Evolutionary conservation across 2,113 vertebrate genomes (phyloP), one percentile per base, ranked within the genome.

Genomic region (Girardinichthys multiradiatus): DNA sequence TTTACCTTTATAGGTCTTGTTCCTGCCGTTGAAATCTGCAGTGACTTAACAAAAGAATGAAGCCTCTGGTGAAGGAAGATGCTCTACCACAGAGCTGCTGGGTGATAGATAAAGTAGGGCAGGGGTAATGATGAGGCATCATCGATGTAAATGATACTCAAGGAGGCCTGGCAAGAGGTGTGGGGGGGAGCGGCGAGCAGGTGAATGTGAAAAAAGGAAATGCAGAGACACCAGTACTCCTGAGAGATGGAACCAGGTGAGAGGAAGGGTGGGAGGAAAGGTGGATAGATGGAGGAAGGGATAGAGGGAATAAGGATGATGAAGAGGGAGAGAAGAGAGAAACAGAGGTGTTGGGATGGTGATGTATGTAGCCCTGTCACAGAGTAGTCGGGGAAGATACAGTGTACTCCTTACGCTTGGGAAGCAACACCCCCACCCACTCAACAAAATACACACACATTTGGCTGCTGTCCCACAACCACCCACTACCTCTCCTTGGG

Each of bases 141-240:
- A 95, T 93, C 89, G 90, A 90, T 93, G 92, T 81, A 93, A 92
- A 92, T 92, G 76, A 87, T 92, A 96, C 96, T 97, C 90, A 95
- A 88, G 83, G 90, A 91, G 89, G 82, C 90, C 88, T 79, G 79
- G 76, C 63, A 74, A 48, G 76, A 87, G 72, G 77, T 77, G 72
- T 79, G 76, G 39, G 72, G 85, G 81, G 65, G 83, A 76, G 30
- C 33, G 35, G 80, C 9, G 66, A 68, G 84, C 75, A 81, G 81
- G 84, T 84, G 80, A 84, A 87, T 83, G 81, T 74, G 84, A 83
- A 74, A 82, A 70, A 85, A 74, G 79, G 84, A 86, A 86, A 77
- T 84, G 77, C 30, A 68, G 74, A 89, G 83, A 89, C 83, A 83
- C 79, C 73, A 60, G 80, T 72, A 87, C 81, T 85, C 80, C 57